Conservation (phyloP, 64 coral and sea anemone genomes). For the Montipora efflorescens region DNA sequence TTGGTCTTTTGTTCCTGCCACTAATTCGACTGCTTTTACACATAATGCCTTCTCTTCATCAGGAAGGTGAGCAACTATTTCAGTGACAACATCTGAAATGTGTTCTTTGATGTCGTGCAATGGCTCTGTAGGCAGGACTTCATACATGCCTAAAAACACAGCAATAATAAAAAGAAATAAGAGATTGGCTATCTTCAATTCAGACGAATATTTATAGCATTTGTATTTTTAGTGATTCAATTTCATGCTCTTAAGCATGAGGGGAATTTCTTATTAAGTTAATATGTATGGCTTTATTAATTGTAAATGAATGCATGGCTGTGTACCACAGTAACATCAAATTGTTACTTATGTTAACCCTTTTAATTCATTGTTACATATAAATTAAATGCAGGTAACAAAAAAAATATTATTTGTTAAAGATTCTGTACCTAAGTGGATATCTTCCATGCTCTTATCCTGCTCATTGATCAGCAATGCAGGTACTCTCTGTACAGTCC, state of each 20-base stretch:
- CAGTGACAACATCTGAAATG: slow-evolving; percentile 4
- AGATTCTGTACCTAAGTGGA: slow-evolving; percentile 46
- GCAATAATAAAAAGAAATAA: too few species aligned
- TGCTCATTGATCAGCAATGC: slow-evolving; percentile 36
- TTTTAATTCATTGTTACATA: neutral
- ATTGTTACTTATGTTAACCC: neutral
- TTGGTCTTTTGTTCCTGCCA: slow-evolving; percentile 14
- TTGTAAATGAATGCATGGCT: too few species aligned
- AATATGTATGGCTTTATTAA: too few species aligned
- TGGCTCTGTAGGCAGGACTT: slow-evolving; percentile 50
- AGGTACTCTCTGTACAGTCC: slow-evolving; percentile 59
- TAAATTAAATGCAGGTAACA: neutral
- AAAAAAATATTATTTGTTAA: neutral
- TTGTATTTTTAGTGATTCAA: too few species aligned
- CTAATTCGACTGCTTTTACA: neutral
- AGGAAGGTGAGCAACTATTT: slow-evolving; percentile 22
- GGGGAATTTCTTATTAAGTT: too few species aligned
- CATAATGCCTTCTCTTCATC: slow-evolving; percentile 17
- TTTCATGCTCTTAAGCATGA: too few species aligned
- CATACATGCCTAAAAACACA: slow-evolving; percentile 2
- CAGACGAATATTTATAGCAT: neutral
- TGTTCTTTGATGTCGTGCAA: slow-evolving; percentile 58
- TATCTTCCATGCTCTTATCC: slow-evolving; percentile 16
- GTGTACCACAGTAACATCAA: too few species aligned
- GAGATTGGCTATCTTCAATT: neutral